A percentile compares a stretch with the other conserved stretches of the same genome.
Evolutionary conservation across 1,140 invertebrate species (phyloP).

Genomic region (Pseudomyrmex concolor): DNA sequence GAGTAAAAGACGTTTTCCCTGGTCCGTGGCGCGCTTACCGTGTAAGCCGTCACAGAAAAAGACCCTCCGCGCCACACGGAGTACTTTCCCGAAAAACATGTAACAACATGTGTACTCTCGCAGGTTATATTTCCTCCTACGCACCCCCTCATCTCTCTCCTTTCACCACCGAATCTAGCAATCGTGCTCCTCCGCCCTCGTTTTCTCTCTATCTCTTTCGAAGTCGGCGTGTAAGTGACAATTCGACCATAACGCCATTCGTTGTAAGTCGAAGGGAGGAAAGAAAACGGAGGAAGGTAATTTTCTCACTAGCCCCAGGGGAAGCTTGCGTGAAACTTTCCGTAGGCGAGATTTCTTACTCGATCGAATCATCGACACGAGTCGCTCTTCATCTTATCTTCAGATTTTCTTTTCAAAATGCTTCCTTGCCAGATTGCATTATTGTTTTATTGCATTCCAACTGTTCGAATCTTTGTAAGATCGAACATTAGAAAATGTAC

Average conservation of each 20-base stretch:
- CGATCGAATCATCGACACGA: conserved; percentile 21
- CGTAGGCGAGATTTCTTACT: conserved; percentile 11
- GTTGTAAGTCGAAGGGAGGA: conserved; percentile 11
- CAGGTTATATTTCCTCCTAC: conserved; percentile 30
- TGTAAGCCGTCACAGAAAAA: conserved; percentile 67
- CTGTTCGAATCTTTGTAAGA: background rate
- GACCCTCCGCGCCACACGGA: conserved; percentile 52
- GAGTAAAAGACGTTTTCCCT: conserved; percentile 70
- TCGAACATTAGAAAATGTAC: background rate
- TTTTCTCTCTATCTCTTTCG: conserved; percentile 44
- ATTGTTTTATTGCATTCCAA: background rate
- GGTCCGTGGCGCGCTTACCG: conserved; percentile 41
- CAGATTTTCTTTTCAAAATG: background rate
- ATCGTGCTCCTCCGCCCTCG: conserved; percentile 2
- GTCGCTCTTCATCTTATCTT: background rate
- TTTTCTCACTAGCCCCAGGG: conserved; percentile 54
- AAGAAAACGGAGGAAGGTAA: conserved; percentile 54
- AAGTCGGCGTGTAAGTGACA: conserved; percentile 57
- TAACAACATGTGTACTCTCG: conserved; percentile 65
- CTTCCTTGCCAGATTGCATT: background rate
- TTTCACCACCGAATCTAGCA: background rate
- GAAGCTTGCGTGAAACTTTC: background rate
- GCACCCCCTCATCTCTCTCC: background rate
- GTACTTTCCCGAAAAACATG: conserved; percentile 39
- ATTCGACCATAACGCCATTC: conserved; percentile 41